Evolutionary conservation across 2,797 vertebrate species (phyloP).

Genomic region (Eulemur rubriventer): DNA sequence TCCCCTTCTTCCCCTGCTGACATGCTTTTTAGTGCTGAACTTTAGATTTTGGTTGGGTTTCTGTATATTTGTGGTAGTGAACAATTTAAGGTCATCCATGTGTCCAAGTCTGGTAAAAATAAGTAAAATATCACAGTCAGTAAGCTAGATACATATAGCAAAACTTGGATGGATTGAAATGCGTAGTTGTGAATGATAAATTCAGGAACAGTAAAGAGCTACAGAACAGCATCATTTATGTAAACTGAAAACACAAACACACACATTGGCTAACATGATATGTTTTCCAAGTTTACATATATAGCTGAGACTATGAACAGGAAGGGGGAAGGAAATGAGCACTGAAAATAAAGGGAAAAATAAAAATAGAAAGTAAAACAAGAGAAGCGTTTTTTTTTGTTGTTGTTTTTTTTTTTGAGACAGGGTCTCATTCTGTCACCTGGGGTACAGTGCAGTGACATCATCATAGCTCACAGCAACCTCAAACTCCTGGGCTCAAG

Average conservation of each 20-base stretch:
- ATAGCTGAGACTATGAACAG: not conserved
- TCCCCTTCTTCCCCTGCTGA: not conserved
- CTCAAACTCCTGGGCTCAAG: not conserved
- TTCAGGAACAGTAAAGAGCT: not conserved
- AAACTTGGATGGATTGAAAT: slow-evolving; percentile 10
- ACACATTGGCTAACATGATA: not conserved
- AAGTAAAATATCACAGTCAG: not conserved
- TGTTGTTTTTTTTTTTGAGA: no score
- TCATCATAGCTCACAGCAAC: not conserved
- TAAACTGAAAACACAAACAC: not conserved
- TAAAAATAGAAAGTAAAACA: not conserved
- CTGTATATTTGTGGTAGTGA: not conserved
- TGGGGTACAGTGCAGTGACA: no score
- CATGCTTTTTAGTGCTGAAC: not conserved
- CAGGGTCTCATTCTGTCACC: no score
- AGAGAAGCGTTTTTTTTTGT: no score
- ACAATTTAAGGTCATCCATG: not conserved
- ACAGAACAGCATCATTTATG: not conserved
- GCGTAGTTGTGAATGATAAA: slow-evolving; percentile 15
- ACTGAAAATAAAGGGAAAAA: not conserved
- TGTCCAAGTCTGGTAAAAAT: slow-evolving; percentile 5
- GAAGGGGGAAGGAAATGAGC: not conserved
- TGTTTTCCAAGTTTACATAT: not conserved
- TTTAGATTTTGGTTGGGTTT: not conserved
- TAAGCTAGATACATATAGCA: not conserved